Conservation (phyloP, 2,113 vertebrate genomes). For the Excalfactoria chinensis region DNA sequence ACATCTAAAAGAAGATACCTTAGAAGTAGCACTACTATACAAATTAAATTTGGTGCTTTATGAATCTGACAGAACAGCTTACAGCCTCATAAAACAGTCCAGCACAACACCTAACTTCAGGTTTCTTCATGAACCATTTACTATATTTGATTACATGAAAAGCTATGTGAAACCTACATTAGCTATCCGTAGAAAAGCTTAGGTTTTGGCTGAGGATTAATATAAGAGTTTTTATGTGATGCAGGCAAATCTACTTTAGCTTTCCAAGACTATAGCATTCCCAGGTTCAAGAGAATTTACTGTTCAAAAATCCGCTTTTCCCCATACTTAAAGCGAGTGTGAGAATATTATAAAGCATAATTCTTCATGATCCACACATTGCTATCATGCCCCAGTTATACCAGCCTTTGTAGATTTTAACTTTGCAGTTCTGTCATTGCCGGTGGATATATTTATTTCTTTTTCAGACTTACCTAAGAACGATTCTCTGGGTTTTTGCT, state of each 20-base stretch:
- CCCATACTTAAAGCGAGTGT: background rate
- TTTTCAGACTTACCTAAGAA: background rate
- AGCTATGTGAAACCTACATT: background rate
- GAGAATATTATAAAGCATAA: conserved; percentile 34
- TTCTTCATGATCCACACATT: conserved; percentile 19
- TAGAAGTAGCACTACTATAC: background rate
- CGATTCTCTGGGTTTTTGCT: background rate
- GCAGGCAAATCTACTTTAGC: conserved; percentile 60
- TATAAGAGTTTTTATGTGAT: conserved; percentile 15
- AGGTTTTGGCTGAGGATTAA: conserved; percentile 45
- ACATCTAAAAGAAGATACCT: rapidly evolving
- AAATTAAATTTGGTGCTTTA: background rate
- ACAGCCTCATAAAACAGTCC: background rate
- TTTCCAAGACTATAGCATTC: background rate
- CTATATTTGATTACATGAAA: background rate
- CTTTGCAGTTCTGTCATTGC: background rate
- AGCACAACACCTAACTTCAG: background rate
- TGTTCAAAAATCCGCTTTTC: conserved; percentile 47
- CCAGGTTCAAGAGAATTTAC: conserved; percentile 34
- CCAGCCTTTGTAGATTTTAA: background rate
- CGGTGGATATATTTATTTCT: background rate
- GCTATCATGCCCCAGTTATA: conserved; percentile 14
- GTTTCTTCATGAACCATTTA: background rate
- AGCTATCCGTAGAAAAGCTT: conserved; percentile 25
- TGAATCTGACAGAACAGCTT: background rate